These are phyloP conservation scores for Glareola pratincola DNA, from an alignment of 2,113 vertebrate genomes.

Conservation along the genomic window DNA sequence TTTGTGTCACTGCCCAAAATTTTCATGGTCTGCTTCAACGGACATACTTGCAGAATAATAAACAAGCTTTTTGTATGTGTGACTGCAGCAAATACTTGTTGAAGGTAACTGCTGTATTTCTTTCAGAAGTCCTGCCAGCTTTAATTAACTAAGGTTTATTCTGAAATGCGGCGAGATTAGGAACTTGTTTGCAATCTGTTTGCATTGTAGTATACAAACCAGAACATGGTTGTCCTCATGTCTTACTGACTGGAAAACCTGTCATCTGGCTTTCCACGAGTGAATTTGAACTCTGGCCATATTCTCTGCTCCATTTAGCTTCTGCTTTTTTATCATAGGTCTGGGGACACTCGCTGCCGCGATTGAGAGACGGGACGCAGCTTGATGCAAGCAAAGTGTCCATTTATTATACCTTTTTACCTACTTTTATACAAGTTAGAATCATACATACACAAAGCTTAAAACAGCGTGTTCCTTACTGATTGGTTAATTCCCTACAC, in stretches of 20 bases:
- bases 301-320: background rate
- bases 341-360: background rate
- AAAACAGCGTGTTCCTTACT: too few species aligned
- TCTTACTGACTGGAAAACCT: background rate
- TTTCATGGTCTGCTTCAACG: background rate
- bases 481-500: too few species aligned
- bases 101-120: background rate
- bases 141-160: slow-evolving; percentile 22
- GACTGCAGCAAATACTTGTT: background rate
- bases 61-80: background rate
- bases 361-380: too few species aligned
- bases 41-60: background rate
- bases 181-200: slow-evolving; percentile 18
- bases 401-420: too few species aligned
- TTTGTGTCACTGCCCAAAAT: background rate
- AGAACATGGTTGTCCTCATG: background rate
- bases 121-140: slow-evolving; percentile 16
- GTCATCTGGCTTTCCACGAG: background rate
- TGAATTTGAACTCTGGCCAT: background rate
- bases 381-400: too few species aligned
- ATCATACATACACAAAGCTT: too few species aligned
- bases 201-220: background rate
- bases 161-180: background rate
- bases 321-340: background rate
- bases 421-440: too few species aligned